Evolutionary conservation across 2,113 vertebrate genomes (phyloP).

Genomic region (sheep (Ovis aries)): DNA sequence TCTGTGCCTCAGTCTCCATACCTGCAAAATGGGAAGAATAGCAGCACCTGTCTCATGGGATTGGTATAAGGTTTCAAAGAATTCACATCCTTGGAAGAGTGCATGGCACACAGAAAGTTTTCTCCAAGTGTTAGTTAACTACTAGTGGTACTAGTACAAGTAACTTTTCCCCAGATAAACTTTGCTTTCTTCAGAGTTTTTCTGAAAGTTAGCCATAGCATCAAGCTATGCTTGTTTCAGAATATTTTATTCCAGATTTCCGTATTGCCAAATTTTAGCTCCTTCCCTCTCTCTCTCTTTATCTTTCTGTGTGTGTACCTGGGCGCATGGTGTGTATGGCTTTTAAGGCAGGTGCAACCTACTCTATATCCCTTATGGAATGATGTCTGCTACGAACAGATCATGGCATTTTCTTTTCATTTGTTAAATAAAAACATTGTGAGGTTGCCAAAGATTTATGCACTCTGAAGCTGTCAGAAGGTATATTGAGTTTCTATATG

Average conservation of each 20-base stretch:
- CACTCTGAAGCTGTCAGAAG: constrained; percentile 12
- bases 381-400: constrained; percentile 30
- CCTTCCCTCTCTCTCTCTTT: neutral
- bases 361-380: neutral
- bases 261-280: neutral
- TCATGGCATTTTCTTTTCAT: constrained; percentile 26
- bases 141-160: neutral
- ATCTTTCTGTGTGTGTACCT: neutral
- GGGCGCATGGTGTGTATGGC: neutral
- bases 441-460: constrained; percentile 15
- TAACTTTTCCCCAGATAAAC: neutral
- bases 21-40: constrained; percentile 28
- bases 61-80: neutral
- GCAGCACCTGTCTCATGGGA: neutral
- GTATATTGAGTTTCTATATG: neutral
- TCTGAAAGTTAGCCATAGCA: neutral
- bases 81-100: neutral
- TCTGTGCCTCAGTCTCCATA: neutral
- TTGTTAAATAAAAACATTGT: constrained; percentile 41
- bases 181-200: constrained; percentile 32
- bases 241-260: constrained; percentile 11
- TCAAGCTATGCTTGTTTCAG: neutral
- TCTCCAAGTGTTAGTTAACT: neutral
- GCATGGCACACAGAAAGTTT: neutral
- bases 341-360: neutral